Conservation (phyloP, 2,113 vertebrate species). For the Guaruba guarouba region DNA sequence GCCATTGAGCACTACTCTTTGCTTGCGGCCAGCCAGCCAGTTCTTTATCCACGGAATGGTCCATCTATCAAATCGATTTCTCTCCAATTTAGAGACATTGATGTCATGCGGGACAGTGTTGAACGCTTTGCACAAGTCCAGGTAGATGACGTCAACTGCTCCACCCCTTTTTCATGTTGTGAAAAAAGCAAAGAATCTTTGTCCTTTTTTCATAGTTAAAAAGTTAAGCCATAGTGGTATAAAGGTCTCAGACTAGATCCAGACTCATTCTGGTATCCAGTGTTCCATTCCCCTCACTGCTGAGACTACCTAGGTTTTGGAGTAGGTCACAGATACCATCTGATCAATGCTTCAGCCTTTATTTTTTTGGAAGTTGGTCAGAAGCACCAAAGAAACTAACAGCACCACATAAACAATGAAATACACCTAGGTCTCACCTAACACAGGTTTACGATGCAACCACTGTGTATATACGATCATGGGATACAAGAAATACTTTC, state of each 20-base stretch:
- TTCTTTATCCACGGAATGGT: too few species aligned
- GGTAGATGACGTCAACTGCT: too few species aligned
- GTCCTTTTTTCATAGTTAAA: background rate
- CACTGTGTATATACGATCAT: background rate
- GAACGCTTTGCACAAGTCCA: too few species aligned
- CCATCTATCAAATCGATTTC: too few species aligned
- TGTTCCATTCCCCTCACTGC: background rate
- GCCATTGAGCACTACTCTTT: too few species aligned
- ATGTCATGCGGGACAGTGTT: too few species aligned
- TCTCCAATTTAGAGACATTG: too few species aligned
- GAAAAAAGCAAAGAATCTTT: background rate
- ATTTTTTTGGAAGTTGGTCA: background rate
- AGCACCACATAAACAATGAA: background rate
- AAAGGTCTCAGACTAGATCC: background rate
- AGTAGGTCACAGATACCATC: background rate
- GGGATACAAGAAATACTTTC: background rate
- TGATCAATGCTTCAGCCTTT: background rate
- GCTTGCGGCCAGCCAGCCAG: too few species aligned
- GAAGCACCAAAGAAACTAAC: background rate
- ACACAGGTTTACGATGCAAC: background rate
- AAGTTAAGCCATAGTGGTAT: background rate
- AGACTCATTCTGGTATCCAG: background rate
- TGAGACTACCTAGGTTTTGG: background rate
- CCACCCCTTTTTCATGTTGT: background rate
- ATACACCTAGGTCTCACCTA: background rate